Evolutionary conservation across 2,888 invertebrate species (phyloP).

Genomic region (Cantharis lateralis): DNA sequence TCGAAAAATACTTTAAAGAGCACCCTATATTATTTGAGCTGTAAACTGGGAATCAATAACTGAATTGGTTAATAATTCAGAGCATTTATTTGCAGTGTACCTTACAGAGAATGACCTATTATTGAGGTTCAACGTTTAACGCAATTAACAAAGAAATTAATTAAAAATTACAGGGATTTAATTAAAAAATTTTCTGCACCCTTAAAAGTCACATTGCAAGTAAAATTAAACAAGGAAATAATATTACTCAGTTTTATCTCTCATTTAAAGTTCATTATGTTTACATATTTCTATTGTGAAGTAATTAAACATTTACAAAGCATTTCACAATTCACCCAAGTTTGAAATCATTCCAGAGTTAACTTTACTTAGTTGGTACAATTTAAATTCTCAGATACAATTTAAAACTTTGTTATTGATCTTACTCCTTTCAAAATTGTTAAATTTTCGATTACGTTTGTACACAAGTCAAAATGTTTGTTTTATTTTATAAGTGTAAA

Average conservation of each 20-base stretch:
- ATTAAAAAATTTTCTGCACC: neutral
- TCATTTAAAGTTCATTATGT: neutral
- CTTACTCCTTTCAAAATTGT: conserved; percentile 10
- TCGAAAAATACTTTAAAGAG: too few relatives aligned
- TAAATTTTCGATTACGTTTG: neutral
- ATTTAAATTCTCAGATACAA: conserved; percentile 17
- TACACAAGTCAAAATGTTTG: neutral
- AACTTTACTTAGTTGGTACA: conserved; percentile 19
- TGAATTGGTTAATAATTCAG: neutral
- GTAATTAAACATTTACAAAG: conserved; percentile 19
- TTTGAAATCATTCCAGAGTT: conserved; percentile 14
- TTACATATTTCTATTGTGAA: conserved; percentile 5
- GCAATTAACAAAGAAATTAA: neutral
- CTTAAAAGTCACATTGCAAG: neutral
- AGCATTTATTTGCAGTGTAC: neutral
- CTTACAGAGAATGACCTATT: neutral
- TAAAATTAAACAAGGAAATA: neutral
- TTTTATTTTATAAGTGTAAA: neutral
- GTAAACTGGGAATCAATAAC: neutral
- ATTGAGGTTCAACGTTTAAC: neutral
- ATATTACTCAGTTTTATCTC: neutral
- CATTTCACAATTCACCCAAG: conserved; percentile 7
- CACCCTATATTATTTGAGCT: neutral
- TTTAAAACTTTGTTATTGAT: conserved; percentile 17
- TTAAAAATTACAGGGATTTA: neutral